phyloP scores from a whole-genome alignment of 2,888 invertebrate genomes.

The Aquatica leii region DNA sequence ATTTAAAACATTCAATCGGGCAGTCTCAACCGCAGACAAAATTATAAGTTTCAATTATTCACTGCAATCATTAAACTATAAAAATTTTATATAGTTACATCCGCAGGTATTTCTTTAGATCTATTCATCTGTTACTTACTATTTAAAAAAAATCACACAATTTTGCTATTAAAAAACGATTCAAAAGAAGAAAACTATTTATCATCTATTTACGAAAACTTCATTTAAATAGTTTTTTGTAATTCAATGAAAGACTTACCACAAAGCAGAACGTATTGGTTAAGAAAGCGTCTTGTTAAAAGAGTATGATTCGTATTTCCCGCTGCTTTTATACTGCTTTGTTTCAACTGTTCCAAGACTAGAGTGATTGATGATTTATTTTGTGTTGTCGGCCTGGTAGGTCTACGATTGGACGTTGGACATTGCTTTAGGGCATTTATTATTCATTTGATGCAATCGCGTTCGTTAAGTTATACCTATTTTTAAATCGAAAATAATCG shows the following conservation, averaged over 20 bases:
- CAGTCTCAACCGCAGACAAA: not conserved
- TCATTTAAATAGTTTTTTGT: conserved; percentile 54
- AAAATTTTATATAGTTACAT: too few species aligned
- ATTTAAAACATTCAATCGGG: not conserved
- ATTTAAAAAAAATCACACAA: conserved; percentile 7
- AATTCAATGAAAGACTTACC: conserved; percentile 53
- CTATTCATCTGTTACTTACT: too few species aligned
- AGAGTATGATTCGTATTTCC: conserved; percentile 59
- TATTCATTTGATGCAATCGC: conserved; percentile 26
- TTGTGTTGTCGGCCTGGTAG: conserved; percentile 61
- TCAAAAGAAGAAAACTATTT: conserved; percentile 49
- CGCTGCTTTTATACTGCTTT: conserved; percentile 59
- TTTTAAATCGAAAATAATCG: conserved; percentile 11
- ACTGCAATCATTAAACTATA: too few species aligned
- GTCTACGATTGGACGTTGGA: conserved; percentile 54
- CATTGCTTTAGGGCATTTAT: conserved; percentile 40
- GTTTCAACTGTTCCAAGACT: conserved; percentile 59
- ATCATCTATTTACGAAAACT: conserved; percentile 59
- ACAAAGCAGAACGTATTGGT: conserved; percentile 52
- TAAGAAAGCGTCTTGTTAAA: conserved; percentile 54
- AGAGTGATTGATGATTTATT: conserved; percentile 62
- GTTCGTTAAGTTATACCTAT: conserved; percentile 21
- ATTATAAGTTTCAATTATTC: conserved; percentile 9
- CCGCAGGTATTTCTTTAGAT: too few species aligned
- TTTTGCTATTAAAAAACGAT: conserved; percentile 32